Base-by-base conservation (phyloP, 2,888 invertebrate genomes). In the Drosophila emarginata region DNA sequence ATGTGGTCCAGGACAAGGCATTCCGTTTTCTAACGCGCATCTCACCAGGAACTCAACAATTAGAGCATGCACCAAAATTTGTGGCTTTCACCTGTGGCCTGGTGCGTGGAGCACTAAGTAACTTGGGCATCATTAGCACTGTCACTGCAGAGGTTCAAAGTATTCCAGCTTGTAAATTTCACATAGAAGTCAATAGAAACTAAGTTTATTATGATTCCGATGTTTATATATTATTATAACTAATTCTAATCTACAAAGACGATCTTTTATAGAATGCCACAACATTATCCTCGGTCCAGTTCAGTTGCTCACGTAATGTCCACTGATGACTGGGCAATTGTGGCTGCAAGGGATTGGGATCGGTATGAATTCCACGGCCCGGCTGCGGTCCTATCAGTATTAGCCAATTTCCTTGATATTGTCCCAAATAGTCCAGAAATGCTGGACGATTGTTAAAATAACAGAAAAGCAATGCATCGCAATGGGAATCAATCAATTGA, bases 1-100 rank as follows among this genome's bases (percentile, higher is more conserved):
- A 99, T 93, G 99, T 99, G 9, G 93, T 99, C 18, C 98, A 99
- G 92, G 99, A 99, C 91, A 98, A 98, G 92, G 95, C 95, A 64
- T 99, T 99, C 91, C 94, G 97, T 66, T 97, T 99, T 88, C 93
- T 99, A 5, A 95, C 95, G 9, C 96, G 96, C 88, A 95, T 99
- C 79, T 97, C 97, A 2, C 95, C 94, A 82, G 96, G 96, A 4
- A 95, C 96, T 87, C 98, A 99, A 89, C 98, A 98, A 92, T 93
- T 99, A 75, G 97, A 97, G 90, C 94, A 95, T 91, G 97, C 98
- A 52, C 98, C 98, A 1, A 95, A 96, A 94, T 96, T 96, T 93
- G 95, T 99, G 62, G 97, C 98, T 1, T 98, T 98, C 90, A 98
- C 99, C 0, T 99, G 99, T 93, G 99, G 99, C 4, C 93, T 99